phyloP scores from a whole-genome alignment of 1,140 invertebrate genomes.

The Hesperophylax magnus region DNA sequence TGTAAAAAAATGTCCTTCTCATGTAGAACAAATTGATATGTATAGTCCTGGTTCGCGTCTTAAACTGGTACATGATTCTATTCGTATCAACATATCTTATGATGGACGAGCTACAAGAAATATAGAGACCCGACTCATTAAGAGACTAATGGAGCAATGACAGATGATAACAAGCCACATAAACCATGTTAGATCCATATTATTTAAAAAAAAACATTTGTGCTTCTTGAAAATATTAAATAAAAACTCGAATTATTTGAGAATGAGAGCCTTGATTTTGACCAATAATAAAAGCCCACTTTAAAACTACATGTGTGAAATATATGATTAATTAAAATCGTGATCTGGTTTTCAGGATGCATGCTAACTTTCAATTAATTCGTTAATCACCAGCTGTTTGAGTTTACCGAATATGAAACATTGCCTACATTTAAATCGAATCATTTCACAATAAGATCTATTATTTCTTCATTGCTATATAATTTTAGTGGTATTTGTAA shows the following conservation, averaged over 20 bases:
- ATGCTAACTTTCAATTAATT: no score
- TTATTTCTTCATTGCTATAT: no score
- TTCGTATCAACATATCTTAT: neutral
- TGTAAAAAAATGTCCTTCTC: neutral
- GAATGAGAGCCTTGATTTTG: neutral
- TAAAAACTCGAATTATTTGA: neutral
- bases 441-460: no score
- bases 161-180: conserved; percentile 4
- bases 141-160: conserved; percentile 13
- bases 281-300: neutral
- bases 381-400: no score
- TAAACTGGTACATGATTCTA: neutral
- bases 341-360: no score
- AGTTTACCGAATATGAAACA: no score
- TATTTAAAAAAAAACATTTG: neutral
- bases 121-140: neutral
- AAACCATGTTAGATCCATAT: no score
- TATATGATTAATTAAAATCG: no score
- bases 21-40: neutral
- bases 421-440: no score
- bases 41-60: neutral
- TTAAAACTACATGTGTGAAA: neutral
- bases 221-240: neutral
- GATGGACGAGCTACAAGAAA: neutral
- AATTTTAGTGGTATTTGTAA: no score